phyloP scores from a whole-genome alignment of 1,140 invertebrate genomes.

The Heliconius nattereri region DNA sequence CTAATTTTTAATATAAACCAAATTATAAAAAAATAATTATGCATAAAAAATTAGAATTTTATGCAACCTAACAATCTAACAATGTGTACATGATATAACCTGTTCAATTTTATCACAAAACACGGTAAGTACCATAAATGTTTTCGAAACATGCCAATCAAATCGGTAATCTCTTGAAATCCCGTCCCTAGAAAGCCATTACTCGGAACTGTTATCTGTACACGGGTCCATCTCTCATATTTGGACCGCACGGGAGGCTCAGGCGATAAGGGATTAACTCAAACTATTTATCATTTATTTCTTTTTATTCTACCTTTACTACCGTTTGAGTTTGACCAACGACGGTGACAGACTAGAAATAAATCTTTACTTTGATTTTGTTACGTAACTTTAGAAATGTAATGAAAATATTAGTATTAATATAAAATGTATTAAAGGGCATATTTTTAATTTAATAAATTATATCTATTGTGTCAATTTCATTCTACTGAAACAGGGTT shows the following conservation, averaged over 20 bases:
- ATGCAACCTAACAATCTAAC: background rate
- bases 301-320: conserved; percentile 74
- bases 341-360: conserved; percentile 37
- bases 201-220: conserved; percentile 73
- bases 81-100: conserved; percentile 17
- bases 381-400: background rate
- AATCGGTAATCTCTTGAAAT: conserved; percentile 47
- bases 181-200: conserved; percentile 63
- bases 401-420: background rate
- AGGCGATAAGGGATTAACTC: conserved; percentile 76
- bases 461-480: background rate
- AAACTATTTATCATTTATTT: conserved; percentile 76
- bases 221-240: conserved; percentile 74
- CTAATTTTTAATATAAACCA: too few species aligned
- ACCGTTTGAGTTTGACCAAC: conserved; percentile 59
- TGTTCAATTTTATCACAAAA: conserved; percentile 25
- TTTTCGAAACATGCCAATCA: conserved; percentile 48
- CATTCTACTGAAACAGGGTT: background rate
- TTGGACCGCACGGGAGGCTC: conserved; percentile 74
- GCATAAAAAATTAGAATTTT: background rate
- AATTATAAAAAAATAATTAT: background rate
- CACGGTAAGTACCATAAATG: conserved; percentile 27
- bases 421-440: background rate
- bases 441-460: background rate
- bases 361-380: conserved; percentile 33